Evolutionary conservation across 30 jellyfish, hydroid and myxozoan species (phyloP).

Genomic region (Cassiopea xamachana): DNA sequence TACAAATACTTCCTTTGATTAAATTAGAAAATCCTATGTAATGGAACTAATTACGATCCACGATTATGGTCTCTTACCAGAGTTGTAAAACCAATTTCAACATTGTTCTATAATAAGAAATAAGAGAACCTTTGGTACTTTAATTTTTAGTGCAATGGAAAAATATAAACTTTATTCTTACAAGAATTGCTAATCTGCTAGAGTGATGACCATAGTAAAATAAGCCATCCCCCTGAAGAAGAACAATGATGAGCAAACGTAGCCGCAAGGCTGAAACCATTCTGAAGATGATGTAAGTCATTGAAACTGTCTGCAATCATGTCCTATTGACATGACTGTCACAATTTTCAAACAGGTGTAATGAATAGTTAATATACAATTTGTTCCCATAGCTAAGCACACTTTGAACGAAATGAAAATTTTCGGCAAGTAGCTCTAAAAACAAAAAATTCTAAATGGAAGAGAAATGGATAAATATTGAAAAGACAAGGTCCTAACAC

Average conservation of each 20-base stretch:
- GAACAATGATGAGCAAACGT: too few species aligned
- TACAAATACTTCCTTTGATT: neutral
- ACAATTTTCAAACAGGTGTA: neutral
- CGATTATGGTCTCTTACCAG: conserved; percentile 9
- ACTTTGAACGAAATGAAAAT: too few species aligned
- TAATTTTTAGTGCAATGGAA: neutral
- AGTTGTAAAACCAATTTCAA: conserved; percentile 22
- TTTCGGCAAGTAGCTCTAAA: too few species aligned
- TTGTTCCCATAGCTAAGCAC: too few species aligned
- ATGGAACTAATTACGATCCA: conserved; percentile 8
- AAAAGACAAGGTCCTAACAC: neutral
- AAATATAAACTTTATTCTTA: neutral
- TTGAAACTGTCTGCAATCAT: neutral
- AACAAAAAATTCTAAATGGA: neutral
- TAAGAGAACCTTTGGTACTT: conserved; percentile 9
- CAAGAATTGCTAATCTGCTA: too few species aligned
- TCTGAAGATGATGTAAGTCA: too few species aligned
- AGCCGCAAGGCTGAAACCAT: too few species aligned
- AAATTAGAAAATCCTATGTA: neutral
- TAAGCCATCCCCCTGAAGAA: too few species aligned
- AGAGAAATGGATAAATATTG: neutral
- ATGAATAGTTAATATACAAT: neutral
- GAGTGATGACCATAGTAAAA: too few species aligned
- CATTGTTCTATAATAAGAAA: neutral
- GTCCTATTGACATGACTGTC: neutral